Evolutionary conservation across 2,888 invertebrate species (phyloP).

Genomic region (Plutella xylostella): DNA sequence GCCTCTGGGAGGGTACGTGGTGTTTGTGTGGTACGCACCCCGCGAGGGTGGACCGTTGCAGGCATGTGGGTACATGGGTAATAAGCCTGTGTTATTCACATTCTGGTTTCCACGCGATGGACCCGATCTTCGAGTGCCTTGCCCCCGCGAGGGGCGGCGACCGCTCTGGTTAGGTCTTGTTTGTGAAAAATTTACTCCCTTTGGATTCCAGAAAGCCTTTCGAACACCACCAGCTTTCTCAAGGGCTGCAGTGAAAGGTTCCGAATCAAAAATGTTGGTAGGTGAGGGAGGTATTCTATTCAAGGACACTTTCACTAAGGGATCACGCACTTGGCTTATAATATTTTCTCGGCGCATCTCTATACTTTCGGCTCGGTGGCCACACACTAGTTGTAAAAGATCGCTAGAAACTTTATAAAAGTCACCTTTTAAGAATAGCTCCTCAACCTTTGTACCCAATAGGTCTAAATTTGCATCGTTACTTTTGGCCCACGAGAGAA

Average conservation of each 20-base stretch:
- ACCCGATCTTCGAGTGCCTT: neutral
- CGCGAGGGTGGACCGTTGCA: constrained; percentile 9
- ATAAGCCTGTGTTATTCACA: neutral
- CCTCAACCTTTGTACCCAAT: too few relatives aligned
- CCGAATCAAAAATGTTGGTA: constrained; percentile 1
- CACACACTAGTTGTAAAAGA: constrained; percentile 14
- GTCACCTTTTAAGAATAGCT: too few relatives aligned
- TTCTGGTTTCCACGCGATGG: neutral
- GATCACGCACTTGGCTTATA: neutral
- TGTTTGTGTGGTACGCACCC: constrained; percentile 5
- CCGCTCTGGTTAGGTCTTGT: neutral
- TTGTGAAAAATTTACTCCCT: neutral
- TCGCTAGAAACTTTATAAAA: neutral
- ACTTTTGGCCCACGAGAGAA: too few relatives aligned
- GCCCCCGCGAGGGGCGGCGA: neutral
- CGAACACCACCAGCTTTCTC: constrained; percentile 9
- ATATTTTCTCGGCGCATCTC: constrained; percentile 2
- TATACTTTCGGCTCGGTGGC: constrained; percentile 15
- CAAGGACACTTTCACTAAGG: neutral
- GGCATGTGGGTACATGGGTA: neutral
- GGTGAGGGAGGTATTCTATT: constrained; percentile 5
- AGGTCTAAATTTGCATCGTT: too few relatives aligned
- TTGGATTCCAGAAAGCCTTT: neutral
- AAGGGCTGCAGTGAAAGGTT: constrained; percentile 1
- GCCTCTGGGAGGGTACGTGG: neutral